Evolutionary conservation across 2,797 vertebrate species (phyloP).

Genomic region (Chaunax sp.): DNA sequence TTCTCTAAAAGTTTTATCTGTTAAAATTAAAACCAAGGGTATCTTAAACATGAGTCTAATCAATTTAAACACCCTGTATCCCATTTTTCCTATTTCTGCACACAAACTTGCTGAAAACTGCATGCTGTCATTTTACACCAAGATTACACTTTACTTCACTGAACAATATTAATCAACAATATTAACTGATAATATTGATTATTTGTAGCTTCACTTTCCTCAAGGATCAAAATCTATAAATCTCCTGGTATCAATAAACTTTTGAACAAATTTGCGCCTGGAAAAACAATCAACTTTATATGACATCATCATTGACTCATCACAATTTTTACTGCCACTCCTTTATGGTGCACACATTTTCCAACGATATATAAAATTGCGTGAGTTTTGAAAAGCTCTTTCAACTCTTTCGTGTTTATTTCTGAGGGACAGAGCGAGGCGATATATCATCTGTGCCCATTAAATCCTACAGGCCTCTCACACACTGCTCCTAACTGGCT

Average conservation of each 20-base stretch:
- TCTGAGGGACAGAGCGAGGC: constrained; percentile 42
- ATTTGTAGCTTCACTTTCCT: background rate
- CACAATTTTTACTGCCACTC: constrained; percentile 20
- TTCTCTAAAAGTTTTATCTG: background rate
- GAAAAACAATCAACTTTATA: background rate
- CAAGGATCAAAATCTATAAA: background rate
- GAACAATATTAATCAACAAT: no score
- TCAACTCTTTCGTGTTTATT: constrained; percentile 52
- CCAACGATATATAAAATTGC: constrained; percentile 36
- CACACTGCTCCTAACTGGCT: constrained; percentile 71
- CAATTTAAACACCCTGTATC: background rate
- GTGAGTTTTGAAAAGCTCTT: constrained; percentile 29
- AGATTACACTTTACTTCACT: no score
- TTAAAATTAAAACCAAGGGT: background rate
- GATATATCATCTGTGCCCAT: constrained; percentile 72
- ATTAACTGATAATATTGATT: no score
- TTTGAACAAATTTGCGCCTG: background rate
- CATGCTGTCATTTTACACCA: no score
- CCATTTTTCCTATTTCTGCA: constrained; percentile 10
- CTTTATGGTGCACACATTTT: constrained; percentile 21
- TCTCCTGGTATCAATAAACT: background rate
- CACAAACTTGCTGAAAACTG: no score
- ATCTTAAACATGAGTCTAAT: background rate
- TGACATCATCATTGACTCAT: constrained; percentile 12
- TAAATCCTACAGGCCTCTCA: constrained; percentile 72